A percentile compares a stretch with the other conserved stretches of the same genome.
These are phyloP conservation scores for Palythoa grandis DNA, from an alignment of 92 coral and sea anemone species.

Conservation along the genomic window DNA sequence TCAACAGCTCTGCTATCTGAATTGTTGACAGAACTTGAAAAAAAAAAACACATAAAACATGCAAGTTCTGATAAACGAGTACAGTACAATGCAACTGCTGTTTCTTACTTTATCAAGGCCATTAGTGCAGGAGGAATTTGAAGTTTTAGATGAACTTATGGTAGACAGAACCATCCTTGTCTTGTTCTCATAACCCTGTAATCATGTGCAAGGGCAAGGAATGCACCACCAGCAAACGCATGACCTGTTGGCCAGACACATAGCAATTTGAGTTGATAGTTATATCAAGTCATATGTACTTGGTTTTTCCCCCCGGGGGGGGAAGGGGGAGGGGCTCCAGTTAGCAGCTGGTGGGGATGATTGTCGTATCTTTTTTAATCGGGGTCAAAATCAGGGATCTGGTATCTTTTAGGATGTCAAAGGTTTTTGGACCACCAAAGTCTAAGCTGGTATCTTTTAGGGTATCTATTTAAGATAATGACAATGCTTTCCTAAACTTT, in stretches of 20 bases:
- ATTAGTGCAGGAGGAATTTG: conserved; percentile 38
- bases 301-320: no score
- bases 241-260: conserved; percentile 60
- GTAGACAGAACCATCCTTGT: conserved; percentile 80
- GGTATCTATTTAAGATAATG: no score
- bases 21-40: neutral
- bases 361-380: no score
- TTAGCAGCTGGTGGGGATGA: no score
- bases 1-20: neutral
- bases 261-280: neutral
- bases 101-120: conserved; percentile 57
- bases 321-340: no score
- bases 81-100: neutral
- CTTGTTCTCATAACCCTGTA: conserved; percentile 76
- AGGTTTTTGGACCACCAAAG: no score
- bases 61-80: no score
- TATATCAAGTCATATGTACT: neutral
- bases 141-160: conserved; percentile 65
- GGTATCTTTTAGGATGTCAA: no score
- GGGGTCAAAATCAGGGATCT: no score
- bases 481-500: no score
- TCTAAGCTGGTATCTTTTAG: no score
- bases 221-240: conserved; percentile 74
- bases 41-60: neutral
- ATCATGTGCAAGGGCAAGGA: conserved; percentile 71